Percentiles rank a stretch among this genome's conserved stretches.
Conservation (phyloP, 2,797 vertebrate genomes). For the Smutsia gigantea region DNA sequence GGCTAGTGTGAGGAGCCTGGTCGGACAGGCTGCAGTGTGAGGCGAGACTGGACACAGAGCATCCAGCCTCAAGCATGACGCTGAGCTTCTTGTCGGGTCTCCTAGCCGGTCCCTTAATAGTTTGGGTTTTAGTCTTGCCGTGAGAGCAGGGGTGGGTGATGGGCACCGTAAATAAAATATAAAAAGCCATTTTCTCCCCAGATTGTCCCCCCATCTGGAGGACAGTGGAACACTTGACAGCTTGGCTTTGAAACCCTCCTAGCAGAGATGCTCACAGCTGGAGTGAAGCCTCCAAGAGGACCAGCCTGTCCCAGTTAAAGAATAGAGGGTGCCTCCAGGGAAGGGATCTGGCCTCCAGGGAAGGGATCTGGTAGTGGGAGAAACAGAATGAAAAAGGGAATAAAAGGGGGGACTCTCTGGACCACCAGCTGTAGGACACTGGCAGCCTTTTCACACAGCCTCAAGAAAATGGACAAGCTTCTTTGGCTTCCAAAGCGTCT, state of each 20-base stretch:
- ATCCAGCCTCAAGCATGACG: background rate
- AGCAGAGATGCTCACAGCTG: background rate
- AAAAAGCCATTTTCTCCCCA: background rate
- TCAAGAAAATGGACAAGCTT: background rate
- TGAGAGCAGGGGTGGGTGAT: background rate
- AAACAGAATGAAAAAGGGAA: background rate
- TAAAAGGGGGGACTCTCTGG: background rate
- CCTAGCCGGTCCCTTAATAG: background rate
- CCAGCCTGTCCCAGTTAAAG: background rate
- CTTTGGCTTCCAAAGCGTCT: conserved; percentile 2
- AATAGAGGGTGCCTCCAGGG: background rate
- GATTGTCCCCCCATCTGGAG: background rate
- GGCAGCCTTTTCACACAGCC: background rate
- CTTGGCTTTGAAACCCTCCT: background rate
- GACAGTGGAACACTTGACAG: background rate
- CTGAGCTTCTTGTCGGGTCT: background rate
- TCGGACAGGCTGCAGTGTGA: background rate
- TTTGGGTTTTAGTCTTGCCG: background rate
- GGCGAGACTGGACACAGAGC: fast-evolving
- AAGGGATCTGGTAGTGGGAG: background rate
- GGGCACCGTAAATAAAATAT: background rate
- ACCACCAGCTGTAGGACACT: background rate
- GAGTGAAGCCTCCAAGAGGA: background rate
- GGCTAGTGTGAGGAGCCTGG: background rate
- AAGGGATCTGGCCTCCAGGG: background rate